phyloP scores from a whole-genome alignment of 1,140 invertebrate species.

The Ceratosolen fusciceps region DNA sequence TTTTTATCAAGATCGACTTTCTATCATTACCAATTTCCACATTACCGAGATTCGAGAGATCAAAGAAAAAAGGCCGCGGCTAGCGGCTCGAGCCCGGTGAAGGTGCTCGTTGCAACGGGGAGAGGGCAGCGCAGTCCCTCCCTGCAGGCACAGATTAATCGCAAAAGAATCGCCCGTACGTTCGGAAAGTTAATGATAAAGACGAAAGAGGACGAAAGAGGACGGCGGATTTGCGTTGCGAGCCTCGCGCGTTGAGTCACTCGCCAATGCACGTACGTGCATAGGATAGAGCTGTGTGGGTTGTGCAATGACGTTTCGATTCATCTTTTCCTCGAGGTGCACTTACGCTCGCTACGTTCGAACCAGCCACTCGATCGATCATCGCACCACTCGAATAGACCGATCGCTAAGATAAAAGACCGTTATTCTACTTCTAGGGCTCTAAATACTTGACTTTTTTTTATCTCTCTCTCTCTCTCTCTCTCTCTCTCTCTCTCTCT shows the following conservation, averaged over 20 bases:
- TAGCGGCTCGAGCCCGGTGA: no score
- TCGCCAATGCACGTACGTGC: constrained; percentile 29
- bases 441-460: no score
- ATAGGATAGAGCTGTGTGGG: constrained; percentile 30
- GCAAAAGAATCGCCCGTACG: background rate
- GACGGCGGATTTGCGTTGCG: constrained; percentile 13
- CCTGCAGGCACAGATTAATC: background rate
- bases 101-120: no score
- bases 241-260: constrained; percentile 31
- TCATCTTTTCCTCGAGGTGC: constrained; percentile 26
- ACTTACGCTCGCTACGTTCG: background rate
- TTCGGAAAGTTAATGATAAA: constrained; percentile 36
- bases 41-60: background rate
- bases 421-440: no score
- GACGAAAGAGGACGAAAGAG: background rate
- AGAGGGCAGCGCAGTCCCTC: no score
- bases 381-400: no score
- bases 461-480: no score
- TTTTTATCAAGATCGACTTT: background rate
- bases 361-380: background rate
- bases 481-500: background rate
- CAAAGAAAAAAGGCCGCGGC: background rate
- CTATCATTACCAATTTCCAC: background rate
- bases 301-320: constrained; percentile 32
- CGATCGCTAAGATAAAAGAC: no score